A percentile compares a stretch with the other conserved stretches of the same genome.
phyloP scores from a whole-genome alignment of 1,140 invertebrate species.

The Anastatus disparis region DNA sequence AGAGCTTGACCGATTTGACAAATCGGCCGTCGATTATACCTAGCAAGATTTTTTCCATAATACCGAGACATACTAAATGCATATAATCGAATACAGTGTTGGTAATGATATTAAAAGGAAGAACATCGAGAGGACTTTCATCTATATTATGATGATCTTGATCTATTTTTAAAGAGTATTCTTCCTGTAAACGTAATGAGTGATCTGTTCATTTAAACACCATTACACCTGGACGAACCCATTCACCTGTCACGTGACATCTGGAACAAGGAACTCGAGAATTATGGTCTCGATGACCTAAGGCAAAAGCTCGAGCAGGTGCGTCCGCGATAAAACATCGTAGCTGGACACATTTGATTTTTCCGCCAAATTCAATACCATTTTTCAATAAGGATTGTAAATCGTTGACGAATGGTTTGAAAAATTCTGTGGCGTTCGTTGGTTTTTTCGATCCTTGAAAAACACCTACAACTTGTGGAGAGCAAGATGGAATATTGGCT shows the following conservation, averaged over 20 bases:
- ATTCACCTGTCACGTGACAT: slow-evolving; percentile 27
- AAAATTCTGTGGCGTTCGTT: slow-evolving; percentile 23
- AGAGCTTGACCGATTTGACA: slow-evolving; percentile 12
- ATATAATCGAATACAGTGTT: slow-evolving; percentile 34
- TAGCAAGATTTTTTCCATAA: slow-evolving; percentile 30
- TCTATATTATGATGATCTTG: slow-evolving; percentile 36
- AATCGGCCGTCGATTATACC: slow-evolving; percentile 29
- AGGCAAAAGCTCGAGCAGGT: no score
- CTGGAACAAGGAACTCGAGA: slow-evolving; percentile 22
- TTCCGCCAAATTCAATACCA: slow-evolving; percentile 14
- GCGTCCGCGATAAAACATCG: slow-evolving; percentile 42
- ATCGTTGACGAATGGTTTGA: slow-evolving; percentile 23
- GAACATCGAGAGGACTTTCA: slow-evolving; percentile 16
- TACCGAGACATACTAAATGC: slow-evolving; percentile 29
- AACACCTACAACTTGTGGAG: slow-evolving; percentile 28
- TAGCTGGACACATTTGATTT: slow-evolving; percentile 6
- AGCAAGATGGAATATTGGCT: not conserved
- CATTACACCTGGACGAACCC: not conserved
- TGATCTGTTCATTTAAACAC: not conserved
- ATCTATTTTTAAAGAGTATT: slow-evolving; percentile 32
- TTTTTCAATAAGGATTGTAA: not conserved
- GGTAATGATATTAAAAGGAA: slow-evolving; percentile 22
- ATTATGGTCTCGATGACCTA: slow-evolving; percentile 33
- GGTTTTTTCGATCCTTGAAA: slow-evolving; percentile 38
- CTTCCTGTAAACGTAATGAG: slow-evolving; percentile 19